Evolutionary conservation across 2,888 invertebrate genomes (phyloP).

Genomic region (Dastarcus helophoroides): DNA sequence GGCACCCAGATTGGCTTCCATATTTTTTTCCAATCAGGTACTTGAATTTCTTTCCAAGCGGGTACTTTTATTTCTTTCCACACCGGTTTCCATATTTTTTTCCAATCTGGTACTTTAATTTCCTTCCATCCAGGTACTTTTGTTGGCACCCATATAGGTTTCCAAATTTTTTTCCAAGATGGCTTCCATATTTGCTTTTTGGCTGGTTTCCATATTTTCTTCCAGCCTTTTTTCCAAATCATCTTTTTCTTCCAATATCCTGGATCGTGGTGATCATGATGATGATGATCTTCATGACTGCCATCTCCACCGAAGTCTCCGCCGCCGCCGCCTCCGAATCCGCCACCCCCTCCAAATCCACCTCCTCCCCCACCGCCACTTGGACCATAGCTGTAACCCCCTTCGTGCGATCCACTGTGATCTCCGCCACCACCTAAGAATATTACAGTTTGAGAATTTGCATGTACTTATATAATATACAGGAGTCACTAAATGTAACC

Average conservation of each 20-base stretch:
- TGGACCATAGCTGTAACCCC: no score
- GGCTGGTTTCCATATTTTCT: constrained; percentile 61
- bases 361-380: no score
- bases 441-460: no score
- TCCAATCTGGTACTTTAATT: constrained; percentile 66
- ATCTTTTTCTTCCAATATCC: constrained; percentile 76
- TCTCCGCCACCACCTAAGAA: no score
- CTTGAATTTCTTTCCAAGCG: constrained; percentile 63
- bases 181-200: constrained; percentile 63
- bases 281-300: no score
- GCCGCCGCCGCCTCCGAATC: no score
- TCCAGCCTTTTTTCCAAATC: constrained; percentile 75
- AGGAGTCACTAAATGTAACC: no score
- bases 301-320: no score
- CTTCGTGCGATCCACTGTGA: no score
- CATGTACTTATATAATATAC: no score
- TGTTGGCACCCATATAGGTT: constrained; percentile 53
- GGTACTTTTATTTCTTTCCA: constrained; percentile 75
- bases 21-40: constrained; percentile 59
- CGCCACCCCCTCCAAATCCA: no score
- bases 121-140: constrained; percentile 71
- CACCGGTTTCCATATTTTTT: constrained; percentile 56
- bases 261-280: constrained; percentile 48
- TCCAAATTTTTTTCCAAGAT: constrained; percentile 60
- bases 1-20: constrained; percentile 62